These are phyloP conservation scores for Dasypolia templi DNA, from an alignment of 2,888 invertebrate genomes.

Conservation along the genomic window DNA sequence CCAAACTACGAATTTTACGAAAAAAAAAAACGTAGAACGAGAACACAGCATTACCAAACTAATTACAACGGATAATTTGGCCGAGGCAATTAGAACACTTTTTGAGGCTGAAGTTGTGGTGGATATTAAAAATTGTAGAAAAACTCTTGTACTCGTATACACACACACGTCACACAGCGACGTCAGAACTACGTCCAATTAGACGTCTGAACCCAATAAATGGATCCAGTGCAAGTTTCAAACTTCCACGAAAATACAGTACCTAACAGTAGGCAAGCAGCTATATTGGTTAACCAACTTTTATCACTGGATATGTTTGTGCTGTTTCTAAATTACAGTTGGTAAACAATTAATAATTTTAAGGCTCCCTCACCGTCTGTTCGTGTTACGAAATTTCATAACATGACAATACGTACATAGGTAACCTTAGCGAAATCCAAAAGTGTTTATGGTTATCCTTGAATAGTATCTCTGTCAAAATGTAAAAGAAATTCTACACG, in stretches of 20 bases:
- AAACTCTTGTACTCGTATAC: slow-evolving; percentile 62
- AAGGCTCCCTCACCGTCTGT: slow-evolving; percentile 11
- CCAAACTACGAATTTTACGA: too few species aligned
- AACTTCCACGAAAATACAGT: too few species aligned
- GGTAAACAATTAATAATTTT: slow-evolving; percentile 18
- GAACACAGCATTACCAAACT: slow-evolving; percentile 39
- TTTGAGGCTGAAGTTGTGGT: slow-evolving; percentile 33
- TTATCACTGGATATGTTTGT: slow-evolving; percentile 42
- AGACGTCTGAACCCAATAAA: slow-evolving; percentile 64
- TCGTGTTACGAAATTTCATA: neutral
- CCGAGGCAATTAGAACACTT: slow-evolving; percentile 56
- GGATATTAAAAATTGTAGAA: slow-evolving; percentile 34
- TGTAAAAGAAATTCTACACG: neutral
- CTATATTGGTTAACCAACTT: slow-evolving; percentile 57
- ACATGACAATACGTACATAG: neutral
- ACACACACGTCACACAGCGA: too few species aligned
- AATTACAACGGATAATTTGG: slow-evolving; percentile 54
- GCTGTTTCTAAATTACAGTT: slow-evolving; percentile 30
- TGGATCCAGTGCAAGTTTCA: slow-evolving; percentile 48
- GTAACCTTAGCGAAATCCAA: neutral
- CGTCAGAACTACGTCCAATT: slow-evolving; percentile 72
- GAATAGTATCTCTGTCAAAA: too few species aligned
- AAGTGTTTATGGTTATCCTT: neutral
- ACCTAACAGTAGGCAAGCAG: too few species aligned
- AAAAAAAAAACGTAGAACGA: slow-evolving; percentile 20